phyloP scores from a whole-genome alignment of 2,888 invertebrate genomes.

The Papilio protenor region DNA sequence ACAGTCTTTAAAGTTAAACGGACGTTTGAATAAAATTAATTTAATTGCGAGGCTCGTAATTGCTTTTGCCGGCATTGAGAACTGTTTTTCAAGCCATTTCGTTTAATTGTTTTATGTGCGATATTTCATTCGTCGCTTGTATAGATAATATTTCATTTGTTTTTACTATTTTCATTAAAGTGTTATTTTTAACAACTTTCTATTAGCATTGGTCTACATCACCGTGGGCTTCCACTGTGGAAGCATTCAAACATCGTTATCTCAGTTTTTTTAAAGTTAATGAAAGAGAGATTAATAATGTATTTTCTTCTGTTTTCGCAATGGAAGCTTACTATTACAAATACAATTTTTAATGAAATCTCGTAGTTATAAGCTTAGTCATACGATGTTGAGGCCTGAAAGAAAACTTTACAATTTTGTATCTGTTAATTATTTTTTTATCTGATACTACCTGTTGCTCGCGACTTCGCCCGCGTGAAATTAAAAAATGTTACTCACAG shows the following conservation, averaged over 20 bases:
- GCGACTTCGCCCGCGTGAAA: no score
- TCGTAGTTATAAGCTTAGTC: no score
- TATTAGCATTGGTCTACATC: no score
- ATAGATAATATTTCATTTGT: neutral
- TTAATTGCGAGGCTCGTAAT: conserved; percentile 19
- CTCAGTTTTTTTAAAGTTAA: no score
- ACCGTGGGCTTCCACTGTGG: neutral
- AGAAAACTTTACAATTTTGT: neutral
- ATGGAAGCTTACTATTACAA: no score
- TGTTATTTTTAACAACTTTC: neutral
- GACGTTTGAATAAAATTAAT: conserved; percentile 19
- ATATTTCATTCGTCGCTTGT: neutral
- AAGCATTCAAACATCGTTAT: no score
- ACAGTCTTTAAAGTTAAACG: conserved; percentile 8
- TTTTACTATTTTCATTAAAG: neutral
- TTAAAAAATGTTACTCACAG: no score
- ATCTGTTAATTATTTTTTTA: neutral
- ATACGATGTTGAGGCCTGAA: no score
- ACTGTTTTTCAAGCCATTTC: conserved; percentile 20
- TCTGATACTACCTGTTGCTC: no score
- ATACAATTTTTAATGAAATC: no score
- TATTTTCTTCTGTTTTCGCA: no score
- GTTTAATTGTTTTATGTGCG: conserved; percentile 6
- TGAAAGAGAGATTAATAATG: no score
- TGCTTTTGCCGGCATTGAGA: conserved; percentile 8